Evolutionary conservation across 2,113 vertebrate genomes (phyloP).

Genomic region (Lanius ludovicianus): DNA sequence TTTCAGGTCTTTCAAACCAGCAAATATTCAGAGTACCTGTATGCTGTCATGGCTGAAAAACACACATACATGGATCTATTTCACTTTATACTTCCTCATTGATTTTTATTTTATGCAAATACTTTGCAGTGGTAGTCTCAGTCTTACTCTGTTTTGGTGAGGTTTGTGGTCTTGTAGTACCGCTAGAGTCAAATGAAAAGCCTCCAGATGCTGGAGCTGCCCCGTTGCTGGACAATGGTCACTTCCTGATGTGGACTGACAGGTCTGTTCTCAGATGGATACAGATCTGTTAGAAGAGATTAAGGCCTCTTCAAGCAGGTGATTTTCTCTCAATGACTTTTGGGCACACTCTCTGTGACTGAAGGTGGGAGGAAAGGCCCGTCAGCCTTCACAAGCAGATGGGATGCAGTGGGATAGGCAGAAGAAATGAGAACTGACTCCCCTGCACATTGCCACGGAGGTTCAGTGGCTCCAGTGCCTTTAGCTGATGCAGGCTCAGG

Average conservation of each 20-base stretch:
- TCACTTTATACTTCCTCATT: not conserved
- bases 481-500: not conserved
- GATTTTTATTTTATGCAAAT: not conserved
- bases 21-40: not conserved
- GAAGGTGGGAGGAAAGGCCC: not conserved
- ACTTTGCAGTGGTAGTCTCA: not conserved
- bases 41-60: not conserved
- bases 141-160: not conserved
- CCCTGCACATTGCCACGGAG: not conserved
- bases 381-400: not conserved
- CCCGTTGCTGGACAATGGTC: not conserved
- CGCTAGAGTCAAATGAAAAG: not conserved
- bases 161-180: not conserved
- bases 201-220: not conserved
- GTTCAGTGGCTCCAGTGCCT: not conserved
- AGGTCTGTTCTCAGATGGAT: not conserved
- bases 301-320: not conserved
- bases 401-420: not conserved
- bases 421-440: not conserved
- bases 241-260: not conserved
- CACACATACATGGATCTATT: not conserved
- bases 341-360: not conserved
- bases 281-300: not conserved
- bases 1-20: not conserved
- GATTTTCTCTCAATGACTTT: not conserved